Evolutionary conservation across 2,888 invertebrate genomes (phyloP).

Genomic region (Lepidochrysops patricia): DNA sequence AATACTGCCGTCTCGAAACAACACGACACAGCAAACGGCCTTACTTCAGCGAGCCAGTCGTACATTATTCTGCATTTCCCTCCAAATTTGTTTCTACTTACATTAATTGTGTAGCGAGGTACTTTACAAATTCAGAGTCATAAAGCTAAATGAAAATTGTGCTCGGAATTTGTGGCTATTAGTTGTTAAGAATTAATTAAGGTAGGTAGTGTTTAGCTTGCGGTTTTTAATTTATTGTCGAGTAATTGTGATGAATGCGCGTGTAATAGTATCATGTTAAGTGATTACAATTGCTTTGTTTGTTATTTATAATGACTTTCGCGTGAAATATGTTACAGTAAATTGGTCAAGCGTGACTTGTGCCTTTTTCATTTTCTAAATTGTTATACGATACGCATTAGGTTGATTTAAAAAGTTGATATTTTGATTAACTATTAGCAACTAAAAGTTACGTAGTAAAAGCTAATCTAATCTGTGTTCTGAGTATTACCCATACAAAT

Average conservation of each 20-base stretch:
- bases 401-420: too few species aligned
- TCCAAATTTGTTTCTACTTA: constrained; percentile 39
- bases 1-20: too few species aligned
- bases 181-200: not conserved
- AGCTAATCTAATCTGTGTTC: too few species aligned
- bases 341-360: not conserved
- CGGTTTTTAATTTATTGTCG: not conserved
- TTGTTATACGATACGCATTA: not conserved
- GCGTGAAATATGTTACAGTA: not conserved
- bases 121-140: constrained; percentile 42
- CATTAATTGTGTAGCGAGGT: constrained; percentile 37
- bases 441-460: too few species aligned
- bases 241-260: constrained; percentile 4
- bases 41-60: not conserved
- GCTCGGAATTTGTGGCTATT: constrained; percentile 26
- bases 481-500: too few species aligned
- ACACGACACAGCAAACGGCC: not conserved
- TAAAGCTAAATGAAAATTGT: constrained; percentile 36
- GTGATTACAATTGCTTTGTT: not conserved
- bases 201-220: not conserved
- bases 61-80: constrained; percentile 28
- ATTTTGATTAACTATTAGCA: too few species aligned
- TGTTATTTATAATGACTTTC: not conserved
- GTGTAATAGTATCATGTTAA: not conserved
- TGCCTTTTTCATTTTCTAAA: not conserved